phyloP scores from a whole-genome alignment of 2,113 vertebrate genomes.

The Trachemys scripta region DNA sequence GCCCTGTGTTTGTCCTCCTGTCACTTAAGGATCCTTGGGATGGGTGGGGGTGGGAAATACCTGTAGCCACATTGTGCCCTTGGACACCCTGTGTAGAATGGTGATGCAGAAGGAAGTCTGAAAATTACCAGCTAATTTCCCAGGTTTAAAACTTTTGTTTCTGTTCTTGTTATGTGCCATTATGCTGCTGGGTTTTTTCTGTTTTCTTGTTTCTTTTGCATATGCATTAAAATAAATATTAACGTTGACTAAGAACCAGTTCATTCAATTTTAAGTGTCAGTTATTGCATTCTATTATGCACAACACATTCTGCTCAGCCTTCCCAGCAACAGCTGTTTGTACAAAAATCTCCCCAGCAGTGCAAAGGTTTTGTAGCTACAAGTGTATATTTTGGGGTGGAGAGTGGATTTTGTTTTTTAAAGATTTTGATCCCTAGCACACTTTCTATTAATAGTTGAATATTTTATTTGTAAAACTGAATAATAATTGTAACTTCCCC shows the following conservation, averaged over 20 bases:
- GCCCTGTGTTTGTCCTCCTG: background rate
- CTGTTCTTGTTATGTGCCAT: background rate
- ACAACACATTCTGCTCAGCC: background rate
- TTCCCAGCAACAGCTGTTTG: background rate
- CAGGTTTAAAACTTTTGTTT: background rate
- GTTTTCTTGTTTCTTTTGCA: background rate
- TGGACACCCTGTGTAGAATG: background rate
- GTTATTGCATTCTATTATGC: background rate
- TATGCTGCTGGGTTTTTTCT: background rate
- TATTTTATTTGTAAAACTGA: rapidly evolving
- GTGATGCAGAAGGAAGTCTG: background rate
- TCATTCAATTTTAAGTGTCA: background rate
- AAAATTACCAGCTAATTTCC: background rate
- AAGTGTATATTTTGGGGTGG: rapidly evolving
- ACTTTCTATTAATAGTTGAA: background rate
- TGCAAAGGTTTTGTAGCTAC: background rate
- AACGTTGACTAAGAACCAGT: background rate
- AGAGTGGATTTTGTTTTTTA: background rate
- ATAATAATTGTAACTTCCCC: background rate
- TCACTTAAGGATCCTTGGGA: background rate
- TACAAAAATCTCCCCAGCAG: background rate
- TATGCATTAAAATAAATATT: background rate
- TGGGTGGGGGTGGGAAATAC: background rate
- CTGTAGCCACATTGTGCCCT: background rate
- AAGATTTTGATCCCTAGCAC: background rate